Conservation (phyloP, 2,113 vertebrate species). For the Drymodes brunneopygia region DNA sequence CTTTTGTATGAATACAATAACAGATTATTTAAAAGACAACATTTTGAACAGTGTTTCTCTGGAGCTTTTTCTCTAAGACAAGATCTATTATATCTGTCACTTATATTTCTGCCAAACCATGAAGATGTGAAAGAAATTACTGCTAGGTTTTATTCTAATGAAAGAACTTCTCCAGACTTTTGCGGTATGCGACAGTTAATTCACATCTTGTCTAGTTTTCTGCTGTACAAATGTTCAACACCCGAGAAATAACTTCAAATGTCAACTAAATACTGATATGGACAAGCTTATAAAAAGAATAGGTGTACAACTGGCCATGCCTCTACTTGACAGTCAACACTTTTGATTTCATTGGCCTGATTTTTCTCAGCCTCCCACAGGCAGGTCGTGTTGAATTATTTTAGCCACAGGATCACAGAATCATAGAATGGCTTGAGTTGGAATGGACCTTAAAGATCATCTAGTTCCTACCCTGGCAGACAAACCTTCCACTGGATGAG, state of each 20-base stretch:
- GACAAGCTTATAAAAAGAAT: not conserved
- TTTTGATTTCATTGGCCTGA: not conserved
- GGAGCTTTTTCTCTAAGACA: not conserved
- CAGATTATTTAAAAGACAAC: not conserved
- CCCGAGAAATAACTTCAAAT: not conserved
- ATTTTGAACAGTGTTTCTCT: not conserved
- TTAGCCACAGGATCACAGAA: not conserved
- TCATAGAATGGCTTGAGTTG: not conserved
- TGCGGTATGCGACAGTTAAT: not conserved
- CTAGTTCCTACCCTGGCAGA: not conserved
- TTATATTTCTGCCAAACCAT: not conserved
- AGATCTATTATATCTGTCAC: not conserved
- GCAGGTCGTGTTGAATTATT: not conserved
- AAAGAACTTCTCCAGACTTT: not conserved
- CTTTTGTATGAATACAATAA: not conserved
- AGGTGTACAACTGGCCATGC: not conserved
- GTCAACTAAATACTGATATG: not conserved
- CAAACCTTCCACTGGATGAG: not conserved
- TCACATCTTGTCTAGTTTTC: conserved; percentile 7
- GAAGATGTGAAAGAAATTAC: not conserved
- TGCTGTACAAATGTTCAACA: not conserved
- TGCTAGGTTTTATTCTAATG: not conserved
- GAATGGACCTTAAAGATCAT: not conserved
- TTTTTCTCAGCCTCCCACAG: not conserved
- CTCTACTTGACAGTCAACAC: not conserved